Evolutionary conservation across 2,888 invertebrate genomes (phyloP).

Genomic region (Oligia latruncula): DNA sequence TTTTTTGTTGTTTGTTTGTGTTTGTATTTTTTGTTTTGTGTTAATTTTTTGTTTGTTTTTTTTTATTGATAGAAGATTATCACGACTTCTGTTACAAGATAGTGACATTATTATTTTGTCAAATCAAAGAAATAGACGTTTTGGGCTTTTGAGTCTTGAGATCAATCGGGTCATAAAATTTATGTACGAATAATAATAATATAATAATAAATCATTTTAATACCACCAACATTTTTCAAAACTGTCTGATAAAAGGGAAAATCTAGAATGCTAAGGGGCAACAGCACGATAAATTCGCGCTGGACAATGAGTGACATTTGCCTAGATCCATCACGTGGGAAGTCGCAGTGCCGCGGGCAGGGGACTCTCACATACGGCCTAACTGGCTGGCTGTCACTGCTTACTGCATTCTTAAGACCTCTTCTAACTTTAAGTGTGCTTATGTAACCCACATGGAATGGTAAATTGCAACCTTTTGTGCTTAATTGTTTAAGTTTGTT

Average conservation of each 20-base stretch:
- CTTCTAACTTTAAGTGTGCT: background rate
- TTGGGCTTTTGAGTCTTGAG: background rate
- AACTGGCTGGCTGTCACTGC: constrained; percentile 7
- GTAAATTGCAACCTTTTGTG: too few relatives aligned
- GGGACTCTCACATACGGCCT: constrained; percentile 40
- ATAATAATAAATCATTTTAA: too few relatives aligned
- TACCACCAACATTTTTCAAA: background rate
- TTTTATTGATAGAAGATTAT: background rate
- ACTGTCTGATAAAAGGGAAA: constrained; percentile 8
- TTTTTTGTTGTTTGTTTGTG: too few relatives aligned
- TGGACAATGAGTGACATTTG: constrained; percentile 79
- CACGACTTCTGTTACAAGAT: background rate
- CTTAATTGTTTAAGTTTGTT: background rate
- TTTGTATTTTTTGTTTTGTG: too few relatives aligned
- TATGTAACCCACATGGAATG: background rate
- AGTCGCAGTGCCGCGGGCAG: constrained; percentile 76
- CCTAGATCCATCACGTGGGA: constrained; percentile 80
- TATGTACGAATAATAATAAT: too few relatives aligned
- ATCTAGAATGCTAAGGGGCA: constrained; percentile 26
- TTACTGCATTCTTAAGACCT: background rate
- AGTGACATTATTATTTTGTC: background rate
- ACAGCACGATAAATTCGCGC: constrained; percentile 67
- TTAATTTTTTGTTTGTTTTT: too few relatives aligned
- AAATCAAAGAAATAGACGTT: background rate
- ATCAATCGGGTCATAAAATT: too few relatives aligned